A percentile compares a stretch with the other conserved stretches of the same genome.
These are phyloP conservation scores for Ceyx erithaca DNA, from an alignment of 2,797 vertebrate genomes.

Conservation along the genomic window DNA sequence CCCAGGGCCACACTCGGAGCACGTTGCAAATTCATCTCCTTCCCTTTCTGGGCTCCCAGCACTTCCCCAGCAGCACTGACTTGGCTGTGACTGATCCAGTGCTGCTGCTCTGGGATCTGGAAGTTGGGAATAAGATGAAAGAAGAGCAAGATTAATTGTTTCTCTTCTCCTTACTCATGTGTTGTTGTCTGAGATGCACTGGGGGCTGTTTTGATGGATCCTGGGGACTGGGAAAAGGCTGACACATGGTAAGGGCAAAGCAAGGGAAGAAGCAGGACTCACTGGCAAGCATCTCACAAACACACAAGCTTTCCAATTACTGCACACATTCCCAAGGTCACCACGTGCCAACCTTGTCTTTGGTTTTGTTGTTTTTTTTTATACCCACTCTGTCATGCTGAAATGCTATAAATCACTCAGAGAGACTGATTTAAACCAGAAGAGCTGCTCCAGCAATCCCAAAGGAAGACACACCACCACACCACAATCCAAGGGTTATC, in stretches of 20 bases:
- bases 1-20: background rate
- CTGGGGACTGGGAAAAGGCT: background rate
- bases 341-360: background rate
- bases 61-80: background rate
- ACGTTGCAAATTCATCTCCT: fast-evolving
- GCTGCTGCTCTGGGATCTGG: background rate
- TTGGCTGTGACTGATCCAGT: background rate
- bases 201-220: background rate
- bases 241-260: background rate
- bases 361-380: background rate
- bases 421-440: background rate
- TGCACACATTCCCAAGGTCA: background rate
- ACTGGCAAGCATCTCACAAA: background rate
- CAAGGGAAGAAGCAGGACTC: background rate
- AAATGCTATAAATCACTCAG: background rate
- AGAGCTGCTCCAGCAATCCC: background rate
- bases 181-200: background rate
- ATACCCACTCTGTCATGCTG: background rate
- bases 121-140: background rate
- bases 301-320: background rate
- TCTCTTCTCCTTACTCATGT: background rate
- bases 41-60: background rate
- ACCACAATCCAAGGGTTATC: background rate
- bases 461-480: background rate
- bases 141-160: background rate